These are phyloP conservation scores for Actinopyga echinites DNA, from an alignment of 53 echinoderm and acorn worm genomes.

Conservation along the genomic window DNA sequence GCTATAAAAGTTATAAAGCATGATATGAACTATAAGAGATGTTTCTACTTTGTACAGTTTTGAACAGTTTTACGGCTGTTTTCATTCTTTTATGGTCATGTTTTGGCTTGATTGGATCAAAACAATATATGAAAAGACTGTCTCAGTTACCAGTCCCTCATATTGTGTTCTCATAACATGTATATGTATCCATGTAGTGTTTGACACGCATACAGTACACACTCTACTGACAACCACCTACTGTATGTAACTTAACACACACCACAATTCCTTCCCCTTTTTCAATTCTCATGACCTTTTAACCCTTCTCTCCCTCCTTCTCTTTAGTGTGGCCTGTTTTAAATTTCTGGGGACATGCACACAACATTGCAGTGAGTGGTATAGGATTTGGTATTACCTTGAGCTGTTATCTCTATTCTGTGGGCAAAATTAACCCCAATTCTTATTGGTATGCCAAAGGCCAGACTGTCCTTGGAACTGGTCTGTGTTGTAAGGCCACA, in stretches of 20 bases:
- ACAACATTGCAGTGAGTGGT: not conserved
- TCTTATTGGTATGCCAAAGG: constrained; percentile 53
- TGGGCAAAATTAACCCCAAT: constrained; percentile 57
- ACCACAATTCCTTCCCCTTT: constrained; percentile 16
- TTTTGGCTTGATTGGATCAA: too few species aligned
- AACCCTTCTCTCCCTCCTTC: constrained; percentile 27
- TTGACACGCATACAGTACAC: too few species aligned
- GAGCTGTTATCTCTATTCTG: constrained; percentile 29
- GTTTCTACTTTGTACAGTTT: too few species aligned
- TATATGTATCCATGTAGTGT: too few species aligned
- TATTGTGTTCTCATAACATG: too few species aligned
- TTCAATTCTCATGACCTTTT: constrained; percentile 41
- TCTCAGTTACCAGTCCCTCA: too few species aligned
- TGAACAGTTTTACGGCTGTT: too few species aligned
- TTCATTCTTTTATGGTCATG: too few species aligned
- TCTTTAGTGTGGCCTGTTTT: not conserved
- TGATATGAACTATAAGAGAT: too few species aligned
- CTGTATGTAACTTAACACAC: not conserved
- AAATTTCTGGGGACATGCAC: not conserved
- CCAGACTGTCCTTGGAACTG: constrained; percentile 24
- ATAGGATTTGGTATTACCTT: not conserved
- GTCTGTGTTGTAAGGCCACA: not conserved
- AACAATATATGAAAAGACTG: too few species aligned
- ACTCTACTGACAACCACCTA: too few species aligned
- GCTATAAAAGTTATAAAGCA: too few species aligned